Percentiles rank a stretch among this genome's conserved stretches.
Conservation (phyloP, 1,140 invertebrate genomes). For the Popillia japonica region DNA sequence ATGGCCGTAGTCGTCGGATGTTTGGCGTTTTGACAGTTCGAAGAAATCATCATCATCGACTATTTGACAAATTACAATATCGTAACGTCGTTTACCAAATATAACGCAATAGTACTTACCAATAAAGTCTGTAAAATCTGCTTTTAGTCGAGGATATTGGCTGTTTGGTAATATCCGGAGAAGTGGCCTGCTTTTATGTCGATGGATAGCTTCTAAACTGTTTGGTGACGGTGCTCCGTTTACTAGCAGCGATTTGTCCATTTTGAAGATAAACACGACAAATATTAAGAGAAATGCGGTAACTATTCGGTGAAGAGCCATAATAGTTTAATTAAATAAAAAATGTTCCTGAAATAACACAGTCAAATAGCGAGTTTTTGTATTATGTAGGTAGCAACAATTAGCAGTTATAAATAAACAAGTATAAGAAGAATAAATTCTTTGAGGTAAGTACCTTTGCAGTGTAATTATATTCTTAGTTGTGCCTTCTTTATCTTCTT, state of each 20-base stretch:
- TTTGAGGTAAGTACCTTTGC: background rate
- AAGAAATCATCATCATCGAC: slow-evolving; percentile 67
- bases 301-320: background rate
- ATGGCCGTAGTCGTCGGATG: slow-evolving; percentile 71
- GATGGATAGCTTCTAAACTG: background rate
- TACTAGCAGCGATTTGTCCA: background rate
- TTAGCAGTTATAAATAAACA: background rate
- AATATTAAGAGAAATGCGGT: background rate
- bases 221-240: slow-evolving; percentile 11
- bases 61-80: slow-evolving; percentile 36
- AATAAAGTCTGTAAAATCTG: slow-evolving; percentile 36
- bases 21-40: slow-evolving; percentile 63
- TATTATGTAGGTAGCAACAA: slow-evolving; percentile 5
- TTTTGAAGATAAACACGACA: background rate
- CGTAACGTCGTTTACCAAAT: background rate
- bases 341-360: background rate
- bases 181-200: slow-evolving; percentile 12
- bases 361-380: background rate
- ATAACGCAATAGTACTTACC: background rate
- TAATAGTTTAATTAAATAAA: background rate
- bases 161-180: slow-evolving; percentile 8
- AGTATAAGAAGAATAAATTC: background rate
- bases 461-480: slow-evolving; percentile 17
- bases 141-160: slow-evolving; percentile 23
- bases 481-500: background rate